Evolutionary conservation across 2,113 vertebrate genomes (phyloP).

Genomic region (Peromyscus maniculatus): DNA sequence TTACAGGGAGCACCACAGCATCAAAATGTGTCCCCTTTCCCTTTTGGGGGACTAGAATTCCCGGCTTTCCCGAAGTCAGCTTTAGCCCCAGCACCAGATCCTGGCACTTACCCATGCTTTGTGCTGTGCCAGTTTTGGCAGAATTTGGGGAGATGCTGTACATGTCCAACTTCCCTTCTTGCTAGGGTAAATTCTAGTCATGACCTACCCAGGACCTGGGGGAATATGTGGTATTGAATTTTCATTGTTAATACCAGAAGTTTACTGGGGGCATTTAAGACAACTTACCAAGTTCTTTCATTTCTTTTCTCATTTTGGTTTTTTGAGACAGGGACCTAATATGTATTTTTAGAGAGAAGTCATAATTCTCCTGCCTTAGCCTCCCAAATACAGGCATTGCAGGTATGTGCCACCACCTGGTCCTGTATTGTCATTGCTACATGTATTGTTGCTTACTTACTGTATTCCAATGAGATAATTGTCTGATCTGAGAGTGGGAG

Average conservation of each 20-base stretch:
- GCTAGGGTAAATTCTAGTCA: neutral
- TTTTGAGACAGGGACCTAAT: neutral
- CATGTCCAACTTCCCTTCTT: neutral
- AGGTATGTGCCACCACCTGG: neutral
- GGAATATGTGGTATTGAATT: neutral
- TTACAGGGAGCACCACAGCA: neutral
- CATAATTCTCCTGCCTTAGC: neutral
- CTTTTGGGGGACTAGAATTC: neutral
- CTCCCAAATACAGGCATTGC: no score
- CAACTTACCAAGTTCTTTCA: neutral
- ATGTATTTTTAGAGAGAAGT: neutral
- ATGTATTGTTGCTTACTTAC: neutral
- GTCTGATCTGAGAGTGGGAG: neutral
- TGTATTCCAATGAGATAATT: neutral
- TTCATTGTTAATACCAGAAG: neutral
- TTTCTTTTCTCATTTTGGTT: neutral
- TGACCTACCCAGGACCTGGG: neutral
- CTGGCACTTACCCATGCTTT: neutral
- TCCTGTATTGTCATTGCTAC: neutral
- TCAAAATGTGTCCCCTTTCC: neutral
- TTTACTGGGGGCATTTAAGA: neutral
- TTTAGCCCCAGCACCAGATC: neutral
- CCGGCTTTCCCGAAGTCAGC: neutral
- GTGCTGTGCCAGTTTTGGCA: neutral
- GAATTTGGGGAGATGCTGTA: neutral